Conservation (phyloP, 1,140 invertebrate species). For the Colletes latitarsis region DNA sequence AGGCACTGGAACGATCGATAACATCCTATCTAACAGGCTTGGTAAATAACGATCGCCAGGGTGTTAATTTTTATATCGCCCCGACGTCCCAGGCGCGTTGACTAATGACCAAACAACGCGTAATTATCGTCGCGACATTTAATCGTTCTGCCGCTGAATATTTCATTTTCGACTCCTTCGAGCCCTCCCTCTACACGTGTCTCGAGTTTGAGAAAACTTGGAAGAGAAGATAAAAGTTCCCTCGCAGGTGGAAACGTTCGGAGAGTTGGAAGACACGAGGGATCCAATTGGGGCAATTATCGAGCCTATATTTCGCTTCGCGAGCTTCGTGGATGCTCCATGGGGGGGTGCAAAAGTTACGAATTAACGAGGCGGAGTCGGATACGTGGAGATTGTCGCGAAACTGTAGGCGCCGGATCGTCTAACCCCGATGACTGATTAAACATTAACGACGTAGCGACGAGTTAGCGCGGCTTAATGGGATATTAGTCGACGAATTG, state of each 20-base stretch:
- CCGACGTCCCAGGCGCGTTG: too few relatives aligned
- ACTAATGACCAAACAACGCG: too few relatives aligned
- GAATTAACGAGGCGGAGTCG: slow-evolving; percentile 11
- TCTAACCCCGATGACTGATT: slow-evolving; percentile 68
- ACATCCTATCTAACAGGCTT: not conserved
- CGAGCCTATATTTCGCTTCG: not conserved
- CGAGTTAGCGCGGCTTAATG: slow-evolving; percentile 70
- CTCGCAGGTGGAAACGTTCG: too few relatives aligned
- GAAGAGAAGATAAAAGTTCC: too few relatives aligned
- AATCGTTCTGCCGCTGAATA: too few relatives aligned
- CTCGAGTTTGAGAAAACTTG: too few relatives aligned
- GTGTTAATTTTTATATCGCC: too few relatives aligned
- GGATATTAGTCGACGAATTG: slow-evolving; percentile 74
- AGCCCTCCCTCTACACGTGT: too few relatives aligned
- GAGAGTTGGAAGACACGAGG: too few relatives aligned
- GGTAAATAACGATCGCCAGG: not conserved
- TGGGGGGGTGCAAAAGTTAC: not conserved
- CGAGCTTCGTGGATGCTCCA: too few relatives aligned
- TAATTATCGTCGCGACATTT: too few relatives aligned
- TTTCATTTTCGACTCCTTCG: too few relatives aligned
- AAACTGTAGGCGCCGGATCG: slow-evolving; percentile 31
- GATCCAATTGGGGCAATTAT: not conserved
- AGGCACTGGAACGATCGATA: not conserved
- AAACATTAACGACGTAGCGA: slow-evolving; percentile 72
- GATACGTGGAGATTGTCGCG: slow-evolving; percentile 26